phyloP scores from a whole-genome alignment of 2,888 invertebrate species.

The Sinhomidia bicolor region DNA sequence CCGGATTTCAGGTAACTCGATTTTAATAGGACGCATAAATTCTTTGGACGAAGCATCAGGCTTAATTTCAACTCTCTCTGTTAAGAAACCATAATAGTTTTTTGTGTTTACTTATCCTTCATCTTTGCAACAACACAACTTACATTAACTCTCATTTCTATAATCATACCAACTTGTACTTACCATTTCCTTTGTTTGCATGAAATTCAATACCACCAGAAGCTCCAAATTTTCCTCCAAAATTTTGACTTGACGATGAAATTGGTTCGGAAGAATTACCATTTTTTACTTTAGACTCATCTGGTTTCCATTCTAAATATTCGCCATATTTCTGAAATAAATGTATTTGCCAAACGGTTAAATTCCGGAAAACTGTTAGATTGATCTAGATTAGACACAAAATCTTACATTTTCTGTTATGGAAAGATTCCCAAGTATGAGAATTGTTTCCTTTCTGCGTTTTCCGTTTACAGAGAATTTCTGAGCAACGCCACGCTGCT shows the following conservation, averaged over 20 bases:
- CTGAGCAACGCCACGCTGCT: conserved; percentile 79
- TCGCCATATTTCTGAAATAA: conserved; percentile 83
- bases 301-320: conserved; percentile 92
- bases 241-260: conserved; percentile 46
- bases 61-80: conserved; percentile 81
- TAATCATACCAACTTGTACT: too few relatives aligned
- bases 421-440: conserved; percentile 78
- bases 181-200: conserved; percentile 74
- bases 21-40: conserved; percentile 76
- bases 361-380: not conserved
- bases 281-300: conserved; percentile 83
- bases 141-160: too few relatives aligned
- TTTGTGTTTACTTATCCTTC: not conserved
- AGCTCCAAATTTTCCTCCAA: conserved; percentile 55
- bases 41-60: conserved; percentile 80
- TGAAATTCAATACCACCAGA: conserved; percentile 78
- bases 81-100: conserved; percentile 26
- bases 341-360: not conserved
- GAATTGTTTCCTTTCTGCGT: conserved; percentile 71
- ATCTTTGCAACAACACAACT: too few relatives aligned
- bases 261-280: conserved; percentile 49
- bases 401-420: conserved; percentile 80
- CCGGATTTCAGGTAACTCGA: conserved; percentile 79
- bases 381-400: too few relatives aligned
- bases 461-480: conserved; percentile 77